These are phyloP conservation scores for Dolichomitus sp. DNA, from an alignment of 2,888 invertebrate genomes.

Conservation along the genomic window DNA sequence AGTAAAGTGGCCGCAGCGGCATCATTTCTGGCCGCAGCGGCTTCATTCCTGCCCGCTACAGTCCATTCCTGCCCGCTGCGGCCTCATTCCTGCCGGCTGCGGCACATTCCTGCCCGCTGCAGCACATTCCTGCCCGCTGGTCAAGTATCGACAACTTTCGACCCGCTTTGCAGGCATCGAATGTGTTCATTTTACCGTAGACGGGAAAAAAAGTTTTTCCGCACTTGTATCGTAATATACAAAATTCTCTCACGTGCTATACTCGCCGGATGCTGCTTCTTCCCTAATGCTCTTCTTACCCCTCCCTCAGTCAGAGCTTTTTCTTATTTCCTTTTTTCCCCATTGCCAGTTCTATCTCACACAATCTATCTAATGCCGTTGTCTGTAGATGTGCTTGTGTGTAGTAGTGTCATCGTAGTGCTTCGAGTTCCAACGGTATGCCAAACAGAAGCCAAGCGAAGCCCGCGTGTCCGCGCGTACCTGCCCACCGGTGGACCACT, in stretches of 20 bases:
- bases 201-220: too few relatives aligned
- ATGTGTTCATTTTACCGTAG: too few relatives aligned
- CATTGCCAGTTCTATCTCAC: background rate
- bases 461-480: constrained; percentile 77
- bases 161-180: too few relatives aligned
- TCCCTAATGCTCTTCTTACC: background rate
- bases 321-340: background rate
- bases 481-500: constrained; percentile 83
- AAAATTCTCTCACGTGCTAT: background rate
- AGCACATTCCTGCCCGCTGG: too few relatives aligned
- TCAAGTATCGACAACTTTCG: too few relatives aligned
- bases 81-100: too few relatives aligned
- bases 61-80: too few relatives aligned
- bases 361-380: background rate
- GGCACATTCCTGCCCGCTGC: too few relatives aligned
- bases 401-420: constrained; percentile 26
- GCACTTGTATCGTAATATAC: too few relatives aligned
- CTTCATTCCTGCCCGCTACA: too few relatives aligned
- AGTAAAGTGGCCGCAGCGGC: too few relatives aligned
- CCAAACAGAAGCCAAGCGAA: constrained; percentile 84
- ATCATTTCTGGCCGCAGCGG: too few relatives aligned
- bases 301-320: background rate
- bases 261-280: background rate
- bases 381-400: background rate
- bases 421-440: constrained; percentile 75